These are phyloP conservation scores for Biston betularia DNA, from an alignment of 2,888 invertebrate genomes.

Conservation along the genomic window DNA sequence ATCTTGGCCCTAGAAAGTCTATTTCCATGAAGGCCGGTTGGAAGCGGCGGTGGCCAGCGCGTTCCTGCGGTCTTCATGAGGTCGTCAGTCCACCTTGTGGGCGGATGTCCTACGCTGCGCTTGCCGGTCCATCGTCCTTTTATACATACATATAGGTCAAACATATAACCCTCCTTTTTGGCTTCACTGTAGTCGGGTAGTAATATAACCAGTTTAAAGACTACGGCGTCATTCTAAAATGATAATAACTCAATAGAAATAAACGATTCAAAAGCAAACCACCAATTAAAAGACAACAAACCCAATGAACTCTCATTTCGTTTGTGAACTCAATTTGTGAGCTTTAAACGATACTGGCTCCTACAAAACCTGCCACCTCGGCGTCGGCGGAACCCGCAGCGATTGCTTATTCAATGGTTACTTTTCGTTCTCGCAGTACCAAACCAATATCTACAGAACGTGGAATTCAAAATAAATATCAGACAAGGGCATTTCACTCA, in stretches of 20 bases:
- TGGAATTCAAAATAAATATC: no score
- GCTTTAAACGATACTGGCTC: constrained; percentile 3
- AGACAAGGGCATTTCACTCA: no score
- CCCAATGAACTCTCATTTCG: neutral
- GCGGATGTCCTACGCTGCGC: no score
- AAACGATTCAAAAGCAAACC: neutral
- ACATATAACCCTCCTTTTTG: no score
- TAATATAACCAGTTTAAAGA: neutral
- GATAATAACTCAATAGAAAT: neutral
- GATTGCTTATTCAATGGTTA: constrained; percentile 11
- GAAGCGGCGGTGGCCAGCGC: no score
- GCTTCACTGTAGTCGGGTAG: no score
- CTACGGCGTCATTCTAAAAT: neutral
- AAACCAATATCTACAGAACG: neutral
- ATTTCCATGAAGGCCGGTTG: no score
- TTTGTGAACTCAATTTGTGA: neutral
- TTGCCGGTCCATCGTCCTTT: no score
- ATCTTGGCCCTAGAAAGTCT: no score
- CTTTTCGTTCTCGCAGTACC: constrained; percentile 4
- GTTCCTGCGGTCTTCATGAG: no score
- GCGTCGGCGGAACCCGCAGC: neutral
- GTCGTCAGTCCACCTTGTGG: no score
- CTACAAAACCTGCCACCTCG: constrained; percentile 4
- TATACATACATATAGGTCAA: no score
- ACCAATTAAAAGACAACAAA: constrained; percentile 8